phyloP scores from a whole-genome alignment of 2,797 vertebrate genomes.

The Pempheris klunzingeri region DNA sequence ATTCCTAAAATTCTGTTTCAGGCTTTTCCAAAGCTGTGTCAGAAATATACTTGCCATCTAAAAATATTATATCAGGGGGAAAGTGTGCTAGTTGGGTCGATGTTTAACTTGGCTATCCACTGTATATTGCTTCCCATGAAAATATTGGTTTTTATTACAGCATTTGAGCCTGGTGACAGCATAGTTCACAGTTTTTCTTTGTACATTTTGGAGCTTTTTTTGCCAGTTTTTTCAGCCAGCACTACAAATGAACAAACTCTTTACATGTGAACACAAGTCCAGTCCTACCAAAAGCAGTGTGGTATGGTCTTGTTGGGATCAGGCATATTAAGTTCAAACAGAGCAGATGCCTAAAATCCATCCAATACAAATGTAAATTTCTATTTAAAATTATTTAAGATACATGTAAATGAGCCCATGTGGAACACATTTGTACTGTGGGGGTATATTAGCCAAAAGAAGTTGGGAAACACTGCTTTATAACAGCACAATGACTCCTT shows the following conservation, averaged over 20 bases:
- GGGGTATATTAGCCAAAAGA: neutral
- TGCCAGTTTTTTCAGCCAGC: neutral
- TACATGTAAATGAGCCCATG: neutral
- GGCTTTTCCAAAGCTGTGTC: conserved; percentile 29
- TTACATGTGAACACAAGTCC: neutral
- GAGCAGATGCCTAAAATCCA: neutral
- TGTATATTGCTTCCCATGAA: conserved; percentile 27
- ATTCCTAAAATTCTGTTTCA: conserved; percentile 13
- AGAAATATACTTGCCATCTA: conserved; percentile 7
- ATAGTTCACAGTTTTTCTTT: neutral
- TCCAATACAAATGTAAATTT: no score
- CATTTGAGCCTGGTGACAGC: conserved; percentile 34
- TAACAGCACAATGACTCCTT: neutral
- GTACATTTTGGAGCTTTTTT: neutral
- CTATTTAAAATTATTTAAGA: no score
- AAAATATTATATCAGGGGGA: conserved; percentile 17
- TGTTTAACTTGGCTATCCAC: conserved; percentile 51
- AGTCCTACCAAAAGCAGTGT: neutral
- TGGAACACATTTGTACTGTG: neutral
- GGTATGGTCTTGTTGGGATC: neutral
- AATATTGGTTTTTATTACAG: conserved; percentile 26
- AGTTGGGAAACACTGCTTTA: neutral
- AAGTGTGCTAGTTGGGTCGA: conserved; percentile 8
- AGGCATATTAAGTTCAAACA: neutral
- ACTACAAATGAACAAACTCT: conserved; percentile 2